A percentile compares a stretch with the other conserved stretches of the same genome.
These are phyloP conservation scores for Epicauta chinensis DNA, from an alignment of 1,140 invertebrate species.

Conservation along the genomic window DNA sequence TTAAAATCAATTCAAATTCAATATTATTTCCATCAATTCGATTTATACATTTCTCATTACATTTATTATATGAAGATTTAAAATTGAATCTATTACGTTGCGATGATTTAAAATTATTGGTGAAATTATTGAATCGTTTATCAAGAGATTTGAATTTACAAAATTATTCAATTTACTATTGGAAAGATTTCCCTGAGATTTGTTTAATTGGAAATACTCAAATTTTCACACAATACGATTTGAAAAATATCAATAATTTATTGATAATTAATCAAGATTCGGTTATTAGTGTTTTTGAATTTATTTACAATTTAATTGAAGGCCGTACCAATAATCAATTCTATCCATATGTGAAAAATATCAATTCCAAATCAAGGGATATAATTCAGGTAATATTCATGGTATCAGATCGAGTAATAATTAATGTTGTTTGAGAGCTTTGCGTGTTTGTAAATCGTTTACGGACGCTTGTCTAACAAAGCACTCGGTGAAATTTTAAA, in stretches of 20 bases:
- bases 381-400: slow-evolving; percentile 58
- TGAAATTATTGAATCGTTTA: slow-evolving; percentile 69
- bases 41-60: slow-evolving; percentile 71
- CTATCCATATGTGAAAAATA: slow-evolving; percentile 63
- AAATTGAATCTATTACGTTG: slow-evolving; percentile 71
- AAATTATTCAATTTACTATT: slow-evolving; percentile 74
- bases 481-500: too few species aligned
- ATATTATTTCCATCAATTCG: slow-evolving; percentile 69
- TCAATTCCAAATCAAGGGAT: slow-evolving; percentile 67
- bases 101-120: slow-evolving; percentile 62
- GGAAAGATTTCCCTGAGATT: slow-evolving; percentile 72
- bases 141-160: slow-evolving; percentile 68
- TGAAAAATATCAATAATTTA: slow-evolving; percentile 56
- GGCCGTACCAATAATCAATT: slow-evolving; percentile 44
- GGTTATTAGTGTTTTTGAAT: slow-evolving; percentile 59
- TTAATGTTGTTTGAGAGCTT: too few species aligned
- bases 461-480: too few species aligned
- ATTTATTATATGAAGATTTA: slow-evolving; percentile 87
- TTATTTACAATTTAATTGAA: slow-evolving; percentile 59
- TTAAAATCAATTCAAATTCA: slow-evolving; percentile 42
- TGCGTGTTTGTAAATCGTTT: too few species aligned
- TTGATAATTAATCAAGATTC: slow-evolving; percentile 57
- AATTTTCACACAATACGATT: slow-evolving; percentile 46
- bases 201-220: slow-evolving; percentile 45
- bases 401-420: too few species aligned